Evolutionary conservation across 2,113 vertebrate genomes (phyloP).

Genomic region (Syrrhaptes paradoxus): DNA sequence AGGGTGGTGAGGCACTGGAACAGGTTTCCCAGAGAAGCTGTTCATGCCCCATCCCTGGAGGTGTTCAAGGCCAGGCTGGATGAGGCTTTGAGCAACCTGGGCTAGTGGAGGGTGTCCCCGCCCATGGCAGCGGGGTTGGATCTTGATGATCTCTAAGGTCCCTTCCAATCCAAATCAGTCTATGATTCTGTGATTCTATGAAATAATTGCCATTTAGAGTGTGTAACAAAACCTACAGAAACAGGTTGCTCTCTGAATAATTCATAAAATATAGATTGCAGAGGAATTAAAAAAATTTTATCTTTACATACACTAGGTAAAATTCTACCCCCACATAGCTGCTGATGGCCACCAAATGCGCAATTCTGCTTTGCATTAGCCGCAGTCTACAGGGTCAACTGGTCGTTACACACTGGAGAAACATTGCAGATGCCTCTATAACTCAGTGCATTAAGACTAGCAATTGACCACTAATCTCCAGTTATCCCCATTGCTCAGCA

Average conservation of each 20-base stretch:
- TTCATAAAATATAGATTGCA: not conserved
- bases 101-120: no score
- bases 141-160: no score
- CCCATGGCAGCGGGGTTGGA: no score
- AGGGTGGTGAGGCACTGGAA: no score
- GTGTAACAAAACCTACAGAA: not conserved
- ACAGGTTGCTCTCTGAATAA: not conserved
- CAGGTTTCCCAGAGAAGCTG: no score
- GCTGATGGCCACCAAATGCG: not conserved
- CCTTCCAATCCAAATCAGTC: no score
- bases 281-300: not conserved
- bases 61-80: no score
- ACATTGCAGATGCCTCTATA: not conserved
- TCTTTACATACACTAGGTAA: not conserved
- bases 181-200: no score
- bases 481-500: not conserved
- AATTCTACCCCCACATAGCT: not conserved
- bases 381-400: not conserved
- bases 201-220: not conserved
- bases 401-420: not conserved
- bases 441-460: not conserved
- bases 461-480: not conserved
- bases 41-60: no score
- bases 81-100: no score
- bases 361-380: not conserved